Conservation (phyloP, 2,797 vertebrate genomes). For the Calcarius lapponicus region DNA sequence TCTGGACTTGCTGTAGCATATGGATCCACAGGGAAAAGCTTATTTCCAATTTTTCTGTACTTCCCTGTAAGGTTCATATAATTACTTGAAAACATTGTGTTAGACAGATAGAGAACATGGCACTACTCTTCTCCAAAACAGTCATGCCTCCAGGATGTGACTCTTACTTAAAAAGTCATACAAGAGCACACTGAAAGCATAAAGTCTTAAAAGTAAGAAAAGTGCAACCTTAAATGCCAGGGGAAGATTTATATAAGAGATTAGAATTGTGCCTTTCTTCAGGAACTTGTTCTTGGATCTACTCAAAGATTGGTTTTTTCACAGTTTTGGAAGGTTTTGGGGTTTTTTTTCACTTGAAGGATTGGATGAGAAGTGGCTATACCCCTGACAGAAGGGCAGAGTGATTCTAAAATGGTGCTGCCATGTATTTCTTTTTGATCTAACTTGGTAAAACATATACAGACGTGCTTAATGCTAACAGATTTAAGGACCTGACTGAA, state of each 20-base stretch:
- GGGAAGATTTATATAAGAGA: background rate
- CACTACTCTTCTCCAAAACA: background rate
- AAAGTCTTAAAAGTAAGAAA: background rate
- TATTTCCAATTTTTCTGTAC: background rate
- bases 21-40: background rate
- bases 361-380: background rate
- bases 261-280: background rate
- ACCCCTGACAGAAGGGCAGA: background rate
- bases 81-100: background rate
- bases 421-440: background rate
- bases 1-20: background rate
- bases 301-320: background rate
- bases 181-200: background rate
- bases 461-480: background rate
- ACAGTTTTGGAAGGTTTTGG: background rate
- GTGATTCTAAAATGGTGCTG: background rate
- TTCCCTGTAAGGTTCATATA: background rate
- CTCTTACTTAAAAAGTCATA: background rate
- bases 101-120: background rate
- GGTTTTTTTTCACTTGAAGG: background rate
- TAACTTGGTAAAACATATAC: background rate
- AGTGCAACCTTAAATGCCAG: background rate
- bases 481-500: background rate
- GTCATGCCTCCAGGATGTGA: background rate
- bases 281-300: background rate